Conservation (phyloP, 2,888 invertebrate species). For the Pegoplata infirma region DNA sequence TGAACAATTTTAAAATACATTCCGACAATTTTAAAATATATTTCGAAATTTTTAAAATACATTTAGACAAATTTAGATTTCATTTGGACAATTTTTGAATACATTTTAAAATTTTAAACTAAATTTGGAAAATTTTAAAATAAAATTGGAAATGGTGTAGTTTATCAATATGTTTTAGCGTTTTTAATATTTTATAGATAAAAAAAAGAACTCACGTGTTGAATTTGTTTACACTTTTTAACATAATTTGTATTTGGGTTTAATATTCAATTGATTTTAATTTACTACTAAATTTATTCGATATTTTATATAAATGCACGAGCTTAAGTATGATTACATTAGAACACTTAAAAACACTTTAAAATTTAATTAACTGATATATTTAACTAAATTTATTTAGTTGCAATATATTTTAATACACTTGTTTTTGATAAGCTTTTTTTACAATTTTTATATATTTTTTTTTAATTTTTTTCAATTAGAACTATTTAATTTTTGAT, state of each 20-base stretch:
- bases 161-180: background rate
- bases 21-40: too few species aligned
- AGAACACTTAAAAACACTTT: background rate
- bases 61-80: too few species aligned
- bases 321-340: background rate
- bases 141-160: too few species aligned
- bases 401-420: background rate
- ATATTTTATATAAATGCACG: too few species aligned
- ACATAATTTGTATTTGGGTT: slow-evolving; percentile 2
- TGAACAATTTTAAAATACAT: too few species aligned
- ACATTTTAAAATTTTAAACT: too few species aligned
- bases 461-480: background rate
- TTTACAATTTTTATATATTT: background rate
- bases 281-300: background rate
- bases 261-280: too few species aligned
- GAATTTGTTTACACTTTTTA: slow-evolving; percentile 31
- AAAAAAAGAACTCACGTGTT: slow-evolving; percentile 49
- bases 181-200: background rate
- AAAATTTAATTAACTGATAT: background rate
- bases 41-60: too few species aligned
- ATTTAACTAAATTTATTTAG: background rate
- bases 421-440: too few species aligned
- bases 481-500: background rate
- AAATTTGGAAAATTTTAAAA: too few species aligned
- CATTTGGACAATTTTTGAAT: too few species aligned